Base-by-base conservation (phyloP, 1,140 invertebrate species). In the Bicyclus anynana region DNA sequence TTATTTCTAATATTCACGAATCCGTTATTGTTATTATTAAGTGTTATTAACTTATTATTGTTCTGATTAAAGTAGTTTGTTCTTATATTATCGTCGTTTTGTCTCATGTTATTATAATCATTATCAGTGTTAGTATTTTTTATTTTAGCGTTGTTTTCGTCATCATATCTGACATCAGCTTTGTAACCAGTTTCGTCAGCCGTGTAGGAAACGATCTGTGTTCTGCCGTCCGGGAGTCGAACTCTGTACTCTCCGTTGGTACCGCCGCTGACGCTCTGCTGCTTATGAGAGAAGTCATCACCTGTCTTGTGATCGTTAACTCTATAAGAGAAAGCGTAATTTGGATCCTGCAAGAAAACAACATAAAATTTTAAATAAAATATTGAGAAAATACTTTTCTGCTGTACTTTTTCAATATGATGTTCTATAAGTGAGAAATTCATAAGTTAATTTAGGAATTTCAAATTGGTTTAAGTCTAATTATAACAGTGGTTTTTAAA, bases 191-290 rank as follows among this genome's bases (percentile, higher is more conserved):
- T 87, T 64, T 91, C 89, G 44, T 91, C 90, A 3, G 90, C 90
- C 6, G 89, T 91, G 66, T 91, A 91, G 0, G 89, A 90, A 0
- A 91, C 90, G 9, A 92, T 91, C 69, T 92, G 92, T n/a, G 91
- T 92, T 29, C 94, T 89, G 12, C 94, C 94, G 73, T 95, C 94
- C 0, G 94, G 94, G 55, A 95, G 88, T 61, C 92, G 90, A 20
- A 95, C 94, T 55, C 92, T 87, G 84, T 95, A 95, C 71, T 94
- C 93, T 16, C 94, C 94, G 51, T 89, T 89, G 3, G 89, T 89
- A 16, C 44, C 44, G 14, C 44, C 0, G 85, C 89, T 14, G 84
- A 80, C 2, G 54, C 90, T 88, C 1, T 87, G 80, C 69, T 91
- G 90, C 2, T 83, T 84, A 57, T 91, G 91, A 0, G 90, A 91